Percentiles rank a stretch among this genome's conserved stretches.
Conservation (phyloP, 1,140 invertebrate genomes). For the Proales similis region DNA sequence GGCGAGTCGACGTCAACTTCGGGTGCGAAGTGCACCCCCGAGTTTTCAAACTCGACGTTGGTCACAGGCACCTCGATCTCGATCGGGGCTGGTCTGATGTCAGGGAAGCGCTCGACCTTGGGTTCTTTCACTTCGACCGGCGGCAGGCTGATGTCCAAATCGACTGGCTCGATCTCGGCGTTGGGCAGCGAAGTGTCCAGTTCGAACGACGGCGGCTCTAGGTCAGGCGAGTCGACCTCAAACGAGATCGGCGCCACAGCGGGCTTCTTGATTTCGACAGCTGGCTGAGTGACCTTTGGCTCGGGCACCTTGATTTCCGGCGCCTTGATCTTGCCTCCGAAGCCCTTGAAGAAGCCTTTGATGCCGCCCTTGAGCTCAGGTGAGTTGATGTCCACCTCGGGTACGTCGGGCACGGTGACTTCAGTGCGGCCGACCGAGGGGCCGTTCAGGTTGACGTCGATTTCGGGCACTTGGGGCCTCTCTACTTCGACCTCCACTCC, state of each 20-base stretch:
- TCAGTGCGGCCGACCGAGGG: not conserved
- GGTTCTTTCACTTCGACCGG: no score
- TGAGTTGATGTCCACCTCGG: not conserved
- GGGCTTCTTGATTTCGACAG: no score
- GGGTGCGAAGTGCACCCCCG: no score
- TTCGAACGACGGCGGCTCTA: not conserved
- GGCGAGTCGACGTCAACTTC: not conserved
- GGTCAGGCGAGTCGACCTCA: not conserved
- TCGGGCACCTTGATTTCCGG: slow-evolving; percentile 11
- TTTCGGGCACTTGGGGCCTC: slow-evolving; percentile 7
- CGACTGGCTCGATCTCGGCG: no score
- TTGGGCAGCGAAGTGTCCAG: not conserved
- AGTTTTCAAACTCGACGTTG: no score
- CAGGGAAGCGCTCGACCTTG: no score
- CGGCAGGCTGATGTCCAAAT: no score
- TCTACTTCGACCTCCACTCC: slow-evolving; percentile 7
- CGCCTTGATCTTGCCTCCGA: slow-evolving; percentile 34
- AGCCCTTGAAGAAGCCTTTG: slow-evolving; percentile 33
- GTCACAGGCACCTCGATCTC: no score
- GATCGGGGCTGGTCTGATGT: no score
- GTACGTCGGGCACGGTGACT: no score
- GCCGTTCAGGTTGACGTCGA: not conserved
- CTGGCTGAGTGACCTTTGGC: no score
- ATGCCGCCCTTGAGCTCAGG: slow-evolving; percentile 20
- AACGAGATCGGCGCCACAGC: no score